Percentiles rank a stretch among this genome's conserved stretches.
Evolutionary conservation across 1,140 invertebrate species (phyloP).

Genomic region (Drosophila sulfurigaster): DNA sequence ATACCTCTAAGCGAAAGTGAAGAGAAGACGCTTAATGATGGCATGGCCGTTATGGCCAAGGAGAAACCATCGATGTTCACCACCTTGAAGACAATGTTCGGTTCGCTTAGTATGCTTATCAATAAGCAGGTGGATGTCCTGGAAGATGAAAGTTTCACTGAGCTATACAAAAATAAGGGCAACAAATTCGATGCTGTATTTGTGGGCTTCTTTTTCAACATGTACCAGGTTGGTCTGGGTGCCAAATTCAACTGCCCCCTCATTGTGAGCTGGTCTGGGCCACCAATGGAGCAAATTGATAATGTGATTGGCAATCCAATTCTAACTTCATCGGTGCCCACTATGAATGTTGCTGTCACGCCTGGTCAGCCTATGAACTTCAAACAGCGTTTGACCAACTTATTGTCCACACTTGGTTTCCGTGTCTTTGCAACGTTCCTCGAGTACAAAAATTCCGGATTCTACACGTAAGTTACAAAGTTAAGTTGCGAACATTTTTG

Average conservation of each 20-base stretch:
- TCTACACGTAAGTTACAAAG: slow-evolving; percentile 53
- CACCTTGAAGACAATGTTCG: slow-evolving; percentile 53
- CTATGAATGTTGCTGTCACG: slow-evolving; percentile 43
- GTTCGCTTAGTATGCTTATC: slow-evolving; percentile 48
- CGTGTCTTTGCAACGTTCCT: slow-evolving; percentile 19
- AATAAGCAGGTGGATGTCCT: slow-evolving; percentile 67
- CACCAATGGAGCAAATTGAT: slow-evolving; percentile 57
- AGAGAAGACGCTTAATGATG: slow-evolving; percentile 50
- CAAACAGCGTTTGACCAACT: slow-evolving; percentile 53
- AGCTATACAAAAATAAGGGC: slow-evolving; percentile 68
- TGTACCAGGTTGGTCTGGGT: slow-evolving; percentile 65
- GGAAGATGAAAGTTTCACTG: slow-evolving; percentile 61
- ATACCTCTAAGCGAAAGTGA: slow-evolving; percentile 54
- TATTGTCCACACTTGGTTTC: slow-evolving; percentile 28
- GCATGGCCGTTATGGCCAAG: slow-evolving; percentile 53
- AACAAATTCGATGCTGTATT: slow-evolving; percentile 74
- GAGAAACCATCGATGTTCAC: slow-evolving; percentile 56
- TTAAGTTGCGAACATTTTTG: not conserved
- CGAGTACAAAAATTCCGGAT: slow-evolving; percentile 27
- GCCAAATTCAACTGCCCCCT: slow-evolving; percentile 68
- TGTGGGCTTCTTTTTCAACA: slow-evolving; percentile 72
- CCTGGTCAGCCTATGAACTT: slow-evolving; percentile 65
- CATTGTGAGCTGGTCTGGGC: slow-evolving; percentile 60
- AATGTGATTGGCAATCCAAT: slow-evolving; percentile 66
- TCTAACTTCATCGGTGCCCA: slow-evolving; percentile 54